phyloP scores from a whole-genome alignment of 2,113 vertebrate genomes.

The Centropus unirufus region DNA sequence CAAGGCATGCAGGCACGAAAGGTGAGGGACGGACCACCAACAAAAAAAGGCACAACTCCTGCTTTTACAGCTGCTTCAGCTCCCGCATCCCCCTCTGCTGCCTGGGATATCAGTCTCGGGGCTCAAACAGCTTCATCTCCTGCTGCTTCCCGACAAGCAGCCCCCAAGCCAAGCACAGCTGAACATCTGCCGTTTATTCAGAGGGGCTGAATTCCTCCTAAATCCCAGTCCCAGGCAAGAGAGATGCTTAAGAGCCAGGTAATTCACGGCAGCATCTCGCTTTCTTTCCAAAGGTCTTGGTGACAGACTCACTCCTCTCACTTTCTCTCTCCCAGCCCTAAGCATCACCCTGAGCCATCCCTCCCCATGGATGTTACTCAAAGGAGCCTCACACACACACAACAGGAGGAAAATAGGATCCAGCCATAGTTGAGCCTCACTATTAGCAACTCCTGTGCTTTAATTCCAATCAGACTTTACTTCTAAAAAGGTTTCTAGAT shows the following conservation, averaged over 20 bases:
- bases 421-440: background rate
- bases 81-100: rapidly evolving
- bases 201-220: background rate
- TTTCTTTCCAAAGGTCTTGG: background rate
- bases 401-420: conserved; percentile 4
- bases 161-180: background rate
- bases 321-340: background rate
- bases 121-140: background rate
- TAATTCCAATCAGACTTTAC: conserved; percentile 25
- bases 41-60: background rate
- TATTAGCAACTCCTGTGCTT: background rate
- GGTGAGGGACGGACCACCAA: background rate
- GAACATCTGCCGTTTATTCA: background rate
- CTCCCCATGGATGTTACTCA: background rate
- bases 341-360: background rate
- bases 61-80: background rate
- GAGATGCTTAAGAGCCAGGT: background rate
- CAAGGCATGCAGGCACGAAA: background rate
- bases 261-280: background rate
- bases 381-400: background rate
- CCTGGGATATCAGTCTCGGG: background rate
- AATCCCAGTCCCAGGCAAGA: background rate
- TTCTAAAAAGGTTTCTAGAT: conserved; percentile 21
- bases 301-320: background rate
- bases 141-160: background rate